Evolutionary conservation across 2,113 vertebrate genomes (phyloP).

Genomic region (Gobiocypris rarus): DNA sequence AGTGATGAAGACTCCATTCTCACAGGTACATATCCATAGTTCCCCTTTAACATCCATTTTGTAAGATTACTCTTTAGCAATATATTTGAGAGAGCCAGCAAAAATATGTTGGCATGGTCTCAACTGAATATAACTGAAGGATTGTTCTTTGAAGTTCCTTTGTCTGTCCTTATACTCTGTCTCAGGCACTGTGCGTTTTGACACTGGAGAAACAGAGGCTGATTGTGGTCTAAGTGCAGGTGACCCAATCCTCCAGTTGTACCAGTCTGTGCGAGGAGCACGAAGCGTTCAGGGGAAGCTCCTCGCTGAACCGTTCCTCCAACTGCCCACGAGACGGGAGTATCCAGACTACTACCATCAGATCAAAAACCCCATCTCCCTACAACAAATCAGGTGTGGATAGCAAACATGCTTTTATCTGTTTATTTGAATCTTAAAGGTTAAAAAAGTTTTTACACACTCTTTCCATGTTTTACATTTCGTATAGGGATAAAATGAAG

Average conservation of each 20-base stretch:
- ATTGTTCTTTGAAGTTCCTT: not conserved
- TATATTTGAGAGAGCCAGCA: not conserved
- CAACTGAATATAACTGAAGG: not conserved
- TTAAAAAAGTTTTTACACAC: not conserved
- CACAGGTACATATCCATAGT: constrained; percentile 78
- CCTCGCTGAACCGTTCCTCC: constrained; percentile 94
- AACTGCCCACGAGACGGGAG: constrained; percentile 93
- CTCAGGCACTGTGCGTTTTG: constrained; percentile 83
- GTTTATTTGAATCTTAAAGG: not conserved
- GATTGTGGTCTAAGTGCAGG: constrained; percentile 92
- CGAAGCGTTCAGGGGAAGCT: constrained; percentile 94
- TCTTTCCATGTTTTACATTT: not conserved
- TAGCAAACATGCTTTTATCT: not conserved
- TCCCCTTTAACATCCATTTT: not conserved
- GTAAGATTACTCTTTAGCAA: not conserved
- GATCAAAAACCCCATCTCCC: constrained; percentile 92
- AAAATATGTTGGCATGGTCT: not conserved
- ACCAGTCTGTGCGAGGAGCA: constrained; percentile 89
- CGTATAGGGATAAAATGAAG: constrained; percentile 89
- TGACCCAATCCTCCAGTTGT: constrained; percentile 95
- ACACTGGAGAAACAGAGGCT: constrained; percentile 92
- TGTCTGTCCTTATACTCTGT: constrained; percentile 10
- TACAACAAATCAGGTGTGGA: constrained; percentile 91
- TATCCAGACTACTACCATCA: constrained; percentile 99
- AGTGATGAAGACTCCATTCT: constrained; percentile 94